phyloP scores from a whole-genome alignment of 1,140 invertebrate species.

The Hylyphantes graminicola region DNA sequence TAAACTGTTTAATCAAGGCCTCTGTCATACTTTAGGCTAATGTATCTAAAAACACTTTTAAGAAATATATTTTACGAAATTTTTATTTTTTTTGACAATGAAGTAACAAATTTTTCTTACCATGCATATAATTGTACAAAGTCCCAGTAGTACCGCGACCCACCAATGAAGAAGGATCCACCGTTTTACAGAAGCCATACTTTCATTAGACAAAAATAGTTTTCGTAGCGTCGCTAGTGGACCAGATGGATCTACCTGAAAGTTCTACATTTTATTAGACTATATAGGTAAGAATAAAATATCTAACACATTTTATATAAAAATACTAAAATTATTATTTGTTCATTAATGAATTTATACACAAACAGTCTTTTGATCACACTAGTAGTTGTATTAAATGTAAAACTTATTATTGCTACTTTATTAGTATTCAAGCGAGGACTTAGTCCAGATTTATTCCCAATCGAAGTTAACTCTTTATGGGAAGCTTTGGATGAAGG shows the following conservation, averaged over 20 bases:
- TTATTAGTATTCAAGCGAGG: no score
- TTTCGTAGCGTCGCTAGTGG: slow-evolving; percentile 90
- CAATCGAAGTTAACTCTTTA: no score
- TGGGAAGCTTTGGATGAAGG: no score
- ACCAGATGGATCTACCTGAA: slow-evolving; percentile 89
- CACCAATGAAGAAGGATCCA: slow-evolving; percentile 74
- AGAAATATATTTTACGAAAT: neutral
- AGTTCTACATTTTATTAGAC: slow-evolving; percentile 43
- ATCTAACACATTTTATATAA: no score
- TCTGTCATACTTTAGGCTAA: no score
- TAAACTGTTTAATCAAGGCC: no score
- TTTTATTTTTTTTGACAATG: neutral
- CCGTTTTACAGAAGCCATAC: slow-evolving; percentile 82
- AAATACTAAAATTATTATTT: no score
- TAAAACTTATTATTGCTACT: no score
- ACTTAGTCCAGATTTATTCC: no score
- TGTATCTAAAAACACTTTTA: neutral
- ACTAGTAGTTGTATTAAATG: neutral
- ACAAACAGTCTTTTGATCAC: neutral
- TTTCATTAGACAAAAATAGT: slow-evolving; percentile 87
- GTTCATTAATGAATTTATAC: no score
- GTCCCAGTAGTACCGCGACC: slow-evolving; percentile 24
- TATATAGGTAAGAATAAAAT: slow-evolving; percentile 8
- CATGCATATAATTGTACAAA: slow-evolving; percentile 38
- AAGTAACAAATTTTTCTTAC: slow-evolving; percentile 11